phyloP scores from a whole-genome alignment of 1,140 invertebrate species.

The Rhizoglyphus robini region DNA sequence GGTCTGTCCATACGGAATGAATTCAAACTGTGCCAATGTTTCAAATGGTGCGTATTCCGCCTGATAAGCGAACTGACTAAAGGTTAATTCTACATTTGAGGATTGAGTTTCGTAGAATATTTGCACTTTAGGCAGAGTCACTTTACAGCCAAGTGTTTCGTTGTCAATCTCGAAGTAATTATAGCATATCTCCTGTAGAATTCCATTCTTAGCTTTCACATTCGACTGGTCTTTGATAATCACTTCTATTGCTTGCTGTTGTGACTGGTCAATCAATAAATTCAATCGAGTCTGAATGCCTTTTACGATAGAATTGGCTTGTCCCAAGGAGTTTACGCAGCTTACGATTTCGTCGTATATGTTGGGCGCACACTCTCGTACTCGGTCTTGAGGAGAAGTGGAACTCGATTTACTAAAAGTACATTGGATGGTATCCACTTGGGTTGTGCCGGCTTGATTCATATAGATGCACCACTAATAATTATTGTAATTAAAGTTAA shows the following conservation, averaged over 20 bases:
- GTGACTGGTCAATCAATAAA: not conserved
- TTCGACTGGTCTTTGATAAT: not conserved
- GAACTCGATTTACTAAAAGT: not conserved
- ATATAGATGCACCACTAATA: conserved; percentile 3
- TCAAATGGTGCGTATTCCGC: not conserved
- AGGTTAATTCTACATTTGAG: not conserved
- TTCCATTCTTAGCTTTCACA: not conserved
- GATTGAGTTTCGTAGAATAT: not conserved
- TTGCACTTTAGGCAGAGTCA: not conserved
- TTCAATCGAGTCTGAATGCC: not conserved
- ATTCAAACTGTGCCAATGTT: not conserved
- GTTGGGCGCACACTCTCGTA: not conserved
- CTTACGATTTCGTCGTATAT: no score
- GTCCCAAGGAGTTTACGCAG: no score
- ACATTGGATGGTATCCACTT: not conserved
- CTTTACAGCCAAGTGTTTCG: not conserved
- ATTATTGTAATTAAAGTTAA: no score
- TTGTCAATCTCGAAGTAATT: not conserved
- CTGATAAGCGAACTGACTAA: not conserved
- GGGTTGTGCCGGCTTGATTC: not conserved
- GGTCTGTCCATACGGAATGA: not conserved
- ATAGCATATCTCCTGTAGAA: not conserved
- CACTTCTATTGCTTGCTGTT: not conserved
- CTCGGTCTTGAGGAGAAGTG: not conserved
- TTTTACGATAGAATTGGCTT: not conserved